These are phyloP conservation scores for Ficedula albicollis DNA, from an alignment of 2,797 vertebrate genomes.

Conservation along the genomic window DNA sequence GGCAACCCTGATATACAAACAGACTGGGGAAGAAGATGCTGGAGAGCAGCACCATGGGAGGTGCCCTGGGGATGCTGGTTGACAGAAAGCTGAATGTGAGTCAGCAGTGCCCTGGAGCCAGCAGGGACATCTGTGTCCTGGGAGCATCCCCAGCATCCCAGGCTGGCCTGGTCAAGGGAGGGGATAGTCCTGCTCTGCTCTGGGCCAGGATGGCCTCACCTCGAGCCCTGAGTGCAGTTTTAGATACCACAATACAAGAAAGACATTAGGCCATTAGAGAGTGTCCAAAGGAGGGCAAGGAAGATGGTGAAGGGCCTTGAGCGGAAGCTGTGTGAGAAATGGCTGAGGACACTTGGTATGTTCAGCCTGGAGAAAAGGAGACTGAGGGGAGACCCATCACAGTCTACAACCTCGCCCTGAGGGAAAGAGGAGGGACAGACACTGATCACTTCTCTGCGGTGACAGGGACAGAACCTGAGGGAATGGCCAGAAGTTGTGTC, in stretches of 20 bases:
- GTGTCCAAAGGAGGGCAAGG: background rate
- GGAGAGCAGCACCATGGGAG: rapidly evolving
- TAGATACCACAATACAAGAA: background rate
- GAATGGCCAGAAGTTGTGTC: no score
- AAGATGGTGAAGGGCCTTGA: no score
- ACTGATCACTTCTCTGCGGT: no score
- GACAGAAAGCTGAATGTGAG: background rate
- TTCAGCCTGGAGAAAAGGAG: background rate
- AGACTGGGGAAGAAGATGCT: background rate
- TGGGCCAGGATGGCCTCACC: background rate
- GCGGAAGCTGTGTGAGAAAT: background rate
- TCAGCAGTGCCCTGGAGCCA: background rate
- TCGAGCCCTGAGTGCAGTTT: background rate
- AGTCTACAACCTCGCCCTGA: background rate
- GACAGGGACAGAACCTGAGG: no score
- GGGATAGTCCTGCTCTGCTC: background rate
- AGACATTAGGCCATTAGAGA: background rate
- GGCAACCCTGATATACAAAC: background rate
- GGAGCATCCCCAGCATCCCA: background rate
- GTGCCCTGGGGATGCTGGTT: background rate
- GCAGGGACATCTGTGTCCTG: background rate
- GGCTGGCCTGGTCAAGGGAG: background rate
- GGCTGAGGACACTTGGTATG: background rate
- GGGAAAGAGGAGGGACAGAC: background rate
- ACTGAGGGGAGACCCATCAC: background rate